Evolutionary conservation across 2,113 vertebrate genomes (phyloP).

Genomic region (Bufo gargarizans): DNA sequence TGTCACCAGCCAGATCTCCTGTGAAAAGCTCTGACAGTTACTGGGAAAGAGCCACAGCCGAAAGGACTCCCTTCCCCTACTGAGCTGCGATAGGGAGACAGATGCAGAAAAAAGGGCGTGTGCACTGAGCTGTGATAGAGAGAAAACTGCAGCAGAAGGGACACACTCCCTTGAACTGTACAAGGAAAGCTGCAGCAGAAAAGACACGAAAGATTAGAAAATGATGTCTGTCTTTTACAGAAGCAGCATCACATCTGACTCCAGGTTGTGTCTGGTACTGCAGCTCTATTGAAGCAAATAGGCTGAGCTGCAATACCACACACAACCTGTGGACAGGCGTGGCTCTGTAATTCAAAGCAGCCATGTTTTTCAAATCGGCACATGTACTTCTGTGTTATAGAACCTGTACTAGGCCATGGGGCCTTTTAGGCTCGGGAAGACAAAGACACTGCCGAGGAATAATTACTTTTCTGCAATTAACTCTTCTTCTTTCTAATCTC

Average conservation of each 20-base stretch:
- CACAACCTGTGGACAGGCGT: neutral
- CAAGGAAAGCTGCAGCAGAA: too few relatives aligned
- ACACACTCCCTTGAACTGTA: too few relatives aligned
- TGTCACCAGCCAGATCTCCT: too few relatives aligned
- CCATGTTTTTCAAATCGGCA: too few relatives aligned
- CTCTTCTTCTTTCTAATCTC: neutral
- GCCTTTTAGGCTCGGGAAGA: neutral
- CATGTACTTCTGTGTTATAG: neutral
- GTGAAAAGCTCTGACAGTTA: too few relatives aligned
- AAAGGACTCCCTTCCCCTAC: too few relatives aligned
- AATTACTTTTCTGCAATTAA: conserved; percentile 13
- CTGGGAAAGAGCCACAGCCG: too few relatives aligned
- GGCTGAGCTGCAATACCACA: neutral
- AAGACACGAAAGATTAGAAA: neutral
- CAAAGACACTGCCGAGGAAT: neutral
- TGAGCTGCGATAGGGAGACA: too few relatives aligned
- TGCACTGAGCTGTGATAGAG: too few relatives aligned
- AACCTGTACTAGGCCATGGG: neutral
- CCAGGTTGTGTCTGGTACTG: neutral
- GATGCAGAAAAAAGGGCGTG: too few relatives aligned
- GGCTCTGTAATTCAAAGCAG: neutral
- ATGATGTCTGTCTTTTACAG: neutral
- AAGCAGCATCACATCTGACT: neutral
- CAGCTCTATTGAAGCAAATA: neutral
- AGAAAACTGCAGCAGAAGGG: too few relatives aligned